A percentile compares a stretch with the other conserved stretches of the same genome.
phyloP scores from a whole-genome alignment of 53 echinoderm and acorn worm genomes.

The Paracentrotus lividus region DNA sequence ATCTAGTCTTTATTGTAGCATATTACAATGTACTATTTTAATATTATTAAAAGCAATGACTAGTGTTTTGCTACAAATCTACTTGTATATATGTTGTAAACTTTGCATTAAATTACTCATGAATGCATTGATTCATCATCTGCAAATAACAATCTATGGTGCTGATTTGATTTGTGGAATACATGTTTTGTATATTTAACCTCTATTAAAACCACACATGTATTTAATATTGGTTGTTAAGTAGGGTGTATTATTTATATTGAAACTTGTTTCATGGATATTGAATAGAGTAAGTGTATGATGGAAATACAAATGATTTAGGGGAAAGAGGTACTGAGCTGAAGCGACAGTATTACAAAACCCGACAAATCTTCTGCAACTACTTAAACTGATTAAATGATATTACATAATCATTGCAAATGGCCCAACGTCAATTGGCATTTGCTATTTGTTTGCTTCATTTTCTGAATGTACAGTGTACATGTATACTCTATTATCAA shows the following conservation, averaged over 20 bases:
- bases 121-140: constrained; percentile 12
- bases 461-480: no score
- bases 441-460: no score
- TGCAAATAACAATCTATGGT: constrained; percentile 50
- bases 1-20: neutral
- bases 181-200: neutral
- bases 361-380: no score
- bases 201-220: neutral
- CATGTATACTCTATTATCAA: no score
- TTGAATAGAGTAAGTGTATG: neutral
- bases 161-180: constrained; percentile 39
- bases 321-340: neutral
- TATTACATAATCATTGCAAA: no score
- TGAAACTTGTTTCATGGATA: neutral
- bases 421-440: no score
- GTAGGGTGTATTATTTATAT: constrained; percentile 49
- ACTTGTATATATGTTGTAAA: neutral
- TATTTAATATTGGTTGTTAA: constrained; percentile 16
- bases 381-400: no score
- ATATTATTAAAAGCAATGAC: no score
- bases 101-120: neutral
- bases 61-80: neutral
- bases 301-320: neutral
- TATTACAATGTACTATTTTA: neutral
- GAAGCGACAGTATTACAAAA: neutral